A percentile compares a stretch with the other conserved stretches of the same genome.
phyloP scores from a whole-genome alignment of 2,888 invertebrate genomes.

The Acleris sparsana region DNA sequence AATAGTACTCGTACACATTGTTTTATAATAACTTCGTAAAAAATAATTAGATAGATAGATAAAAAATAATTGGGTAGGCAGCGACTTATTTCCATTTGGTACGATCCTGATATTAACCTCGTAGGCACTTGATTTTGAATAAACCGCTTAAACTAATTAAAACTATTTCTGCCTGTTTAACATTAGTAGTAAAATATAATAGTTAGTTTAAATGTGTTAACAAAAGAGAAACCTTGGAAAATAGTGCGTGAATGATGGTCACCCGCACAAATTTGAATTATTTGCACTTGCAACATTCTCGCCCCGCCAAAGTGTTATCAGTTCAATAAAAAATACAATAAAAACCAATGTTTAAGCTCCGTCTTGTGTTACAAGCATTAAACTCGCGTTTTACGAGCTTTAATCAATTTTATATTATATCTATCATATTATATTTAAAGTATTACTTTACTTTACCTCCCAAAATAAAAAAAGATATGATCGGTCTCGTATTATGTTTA shows the following conservation, averaged over 20 bases:
- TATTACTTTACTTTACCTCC: neutral
- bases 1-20: no score
- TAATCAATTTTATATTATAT: neutral
- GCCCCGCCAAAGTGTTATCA: constrained; percentile 33
- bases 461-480: neutral
- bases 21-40: no score
- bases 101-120: no score
- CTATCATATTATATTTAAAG: neutral
- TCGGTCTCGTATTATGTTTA: neutral
- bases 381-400: neutral
- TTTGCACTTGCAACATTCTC: constrained; percentile 33
- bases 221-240: neutral
- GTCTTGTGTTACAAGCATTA: constrained; percentile 2
- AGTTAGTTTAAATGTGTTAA: no score
- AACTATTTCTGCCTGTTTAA: no score
- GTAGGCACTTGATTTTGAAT: no score
- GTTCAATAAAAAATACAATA: constrained; percentile 34
- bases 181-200: no score
- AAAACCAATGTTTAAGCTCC: constrained; percentile 30
- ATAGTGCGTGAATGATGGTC: constrained; percentile 5
- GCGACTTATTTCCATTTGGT: no score
- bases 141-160: no score
- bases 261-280: constrained; percentile 36
- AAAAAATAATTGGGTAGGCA: no score
- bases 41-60: no score